Percentiles rank a stretch among this genome's conserved stretches.
These are phyloP conservation scores for Anser cygnoides DNA, from an alignment of 2,113 vertebrate genomes.

Conservation along the genomic window DNA sequence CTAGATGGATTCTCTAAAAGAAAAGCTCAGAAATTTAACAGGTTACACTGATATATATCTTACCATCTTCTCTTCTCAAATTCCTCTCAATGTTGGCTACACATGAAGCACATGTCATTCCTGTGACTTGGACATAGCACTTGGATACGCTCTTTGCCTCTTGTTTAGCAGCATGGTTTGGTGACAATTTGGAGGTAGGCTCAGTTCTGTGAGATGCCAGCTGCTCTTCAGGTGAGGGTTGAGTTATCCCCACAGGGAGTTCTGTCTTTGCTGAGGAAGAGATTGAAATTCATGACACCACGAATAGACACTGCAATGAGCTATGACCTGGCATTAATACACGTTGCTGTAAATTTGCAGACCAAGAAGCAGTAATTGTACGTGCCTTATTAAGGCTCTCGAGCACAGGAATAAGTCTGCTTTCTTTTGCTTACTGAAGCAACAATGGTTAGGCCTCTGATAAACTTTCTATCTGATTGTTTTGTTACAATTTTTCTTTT, in stretches of 20 bases:
- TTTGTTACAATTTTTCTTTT: background rate
- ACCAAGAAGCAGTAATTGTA: background rate
- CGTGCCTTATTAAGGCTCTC: background rate
- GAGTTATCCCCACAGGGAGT: constrained; percentile 23
- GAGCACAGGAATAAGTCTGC: no score
- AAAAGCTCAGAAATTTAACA: background rate
- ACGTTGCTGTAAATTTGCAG: background rate
- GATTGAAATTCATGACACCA: background rate
- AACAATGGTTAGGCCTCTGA: background rate
- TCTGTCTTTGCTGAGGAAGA: constrained; percentile 43
- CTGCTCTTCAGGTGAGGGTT: constrained; percentile 30
- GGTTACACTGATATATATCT: background rate
- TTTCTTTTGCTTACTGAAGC: background rate
- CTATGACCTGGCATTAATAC: background rate
- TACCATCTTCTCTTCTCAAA: constrained; percentile 91
- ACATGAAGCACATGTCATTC: constrained; percentile 98
- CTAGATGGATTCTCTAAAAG: background rate
- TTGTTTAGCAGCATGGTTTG: constrained; percentile 12
- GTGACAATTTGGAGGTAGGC: background rate
- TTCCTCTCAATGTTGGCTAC: constrained; percentile 98
- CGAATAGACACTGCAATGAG: background rate
- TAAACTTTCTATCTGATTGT: background rate
- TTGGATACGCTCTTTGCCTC: constrained; percentile 79
- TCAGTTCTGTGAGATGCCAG: constrained; percentile 48
- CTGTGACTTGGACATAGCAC: constrained; percentile 93